phyloP scores from a whole-genome alignment of 2,888 invertebrate genomes.

The Oscheius sp. region DNA sequence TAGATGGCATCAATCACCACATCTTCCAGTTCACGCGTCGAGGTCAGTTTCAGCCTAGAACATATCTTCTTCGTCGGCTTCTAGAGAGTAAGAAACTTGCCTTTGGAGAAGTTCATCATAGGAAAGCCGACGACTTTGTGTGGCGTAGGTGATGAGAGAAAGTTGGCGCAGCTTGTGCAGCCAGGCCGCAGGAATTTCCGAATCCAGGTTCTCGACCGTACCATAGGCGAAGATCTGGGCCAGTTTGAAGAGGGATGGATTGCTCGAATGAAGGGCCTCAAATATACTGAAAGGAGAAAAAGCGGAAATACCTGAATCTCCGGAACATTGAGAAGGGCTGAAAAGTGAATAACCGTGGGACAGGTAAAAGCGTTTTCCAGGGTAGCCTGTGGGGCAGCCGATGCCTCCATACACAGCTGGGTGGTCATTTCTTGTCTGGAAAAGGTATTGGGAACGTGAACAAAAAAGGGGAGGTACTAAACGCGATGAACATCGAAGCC shows the following conservation, averaged over 20 bases:
- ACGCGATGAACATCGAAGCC: too few relatives aligned
- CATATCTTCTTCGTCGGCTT: background rate
- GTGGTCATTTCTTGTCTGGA: background rate
- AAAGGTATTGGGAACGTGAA: background rate
- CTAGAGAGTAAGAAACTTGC: constrained; percentile 1
- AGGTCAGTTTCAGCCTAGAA: constrained; percentile 24
- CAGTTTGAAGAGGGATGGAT: constrained; percentile 25
- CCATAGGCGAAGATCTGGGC: constrained; percentile 33
- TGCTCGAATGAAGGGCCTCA: constrained; percentile 8
- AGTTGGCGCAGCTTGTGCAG: constrained; percentile 38
- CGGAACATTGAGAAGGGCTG: constrained; percentile 17
- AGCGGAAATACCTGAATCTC: constrained; percentile 17
- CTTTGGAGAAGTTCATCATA: constrained; percentile 31
- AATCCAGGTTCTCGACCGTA: constrained; percentile 33
- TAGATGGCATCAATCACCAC: constrained; percentile 41
- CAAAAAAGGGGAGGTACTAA: background rate
- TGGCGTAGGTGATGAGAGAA: constrained; percentile 37
- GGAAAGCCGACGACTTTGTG: constrained; percentile 12
- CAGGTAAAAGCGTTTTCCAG: constrained; percentile 23
- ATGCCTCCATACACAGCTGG: background rate
- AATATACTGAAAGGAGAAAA: constrained; percentile 4
- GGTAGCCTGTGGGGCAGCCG: background rate
- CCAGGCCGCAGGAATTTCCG: constrained; percentile 1
- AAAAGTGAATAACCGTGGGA: constrained; percentile 16
- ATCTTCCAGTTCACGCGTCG: constrained; percentile 38